Conservation (phyloP, 2,113 vertebrate genomes). For the Terrapene triunguis region DNA sequence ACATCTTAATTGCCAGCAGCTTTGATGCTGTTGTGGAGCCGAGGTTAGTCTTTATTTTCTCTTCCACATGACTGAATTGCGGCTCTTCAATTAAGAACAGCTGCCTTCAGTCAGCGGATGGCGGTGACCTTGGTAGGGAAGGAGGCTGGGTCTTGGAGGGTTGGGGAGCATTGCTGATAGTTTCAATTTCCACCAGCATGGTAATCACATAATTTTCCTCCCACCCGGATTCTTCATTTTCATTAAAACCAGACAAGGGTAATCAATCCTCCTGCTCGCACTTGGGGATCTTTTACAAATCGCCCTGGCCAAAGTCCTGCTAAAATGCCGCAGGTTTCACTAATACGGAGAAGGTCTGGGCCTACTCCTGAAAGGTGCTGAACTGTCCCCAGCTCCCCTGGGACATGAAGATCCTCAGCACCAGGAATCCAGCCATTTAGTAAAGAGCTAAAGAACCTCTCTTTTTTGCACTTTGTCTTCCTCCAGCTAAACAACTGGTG, state of each 20-base stretch:
- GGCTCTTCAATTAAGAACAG: neutral
- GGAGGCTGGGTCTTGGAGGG: slow-evolving; percentile 8
- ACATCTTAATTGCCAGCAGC: slow-evolving; percentile 51
- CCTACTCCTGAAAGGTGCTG: neutral
- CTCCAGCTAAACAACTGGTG: slow-evolving; percentile 32
- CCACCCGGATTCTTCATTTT: slow-evolving; percentile 40
- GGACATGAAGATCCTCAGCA: neutral
- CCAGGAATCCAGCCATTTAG: neutral
- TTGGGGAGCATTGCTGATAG: slow-evolving; percentile 5
- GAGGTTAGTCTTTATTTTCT: slow-evolving; percentile 62
- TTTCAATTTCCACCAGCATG: slow-evolving; percentile 41
- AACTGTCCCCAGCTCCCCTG: neutral
- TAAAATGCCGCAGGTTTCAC: neutral
- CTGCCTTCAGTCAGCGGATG: neutral
- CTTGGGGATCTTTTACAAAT: slow-evolving; percentile 13
- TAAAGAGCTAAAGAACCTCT: neutral
- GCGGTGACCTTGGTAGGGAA: slow-evolving; percentile 37
- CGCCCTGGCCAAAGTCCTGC: neutral
- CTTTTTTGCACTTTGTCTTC: slow-evolving; percentile 7
- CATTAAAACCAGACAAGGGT: slow-evolving; percentile 51
- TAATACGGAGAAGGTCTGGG: neutral
- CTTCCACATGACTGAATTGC: neutral
- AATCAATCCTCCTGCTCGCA: slow-evolving; percentile 40
- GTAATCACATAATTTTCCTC: slow-evolving; percentile 49
- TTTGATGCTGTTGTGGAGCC: slow-evolving; percentile 8